Conservation (phyloP, 2,113 vertebrate species). For the Hyla sarda region DNA sequence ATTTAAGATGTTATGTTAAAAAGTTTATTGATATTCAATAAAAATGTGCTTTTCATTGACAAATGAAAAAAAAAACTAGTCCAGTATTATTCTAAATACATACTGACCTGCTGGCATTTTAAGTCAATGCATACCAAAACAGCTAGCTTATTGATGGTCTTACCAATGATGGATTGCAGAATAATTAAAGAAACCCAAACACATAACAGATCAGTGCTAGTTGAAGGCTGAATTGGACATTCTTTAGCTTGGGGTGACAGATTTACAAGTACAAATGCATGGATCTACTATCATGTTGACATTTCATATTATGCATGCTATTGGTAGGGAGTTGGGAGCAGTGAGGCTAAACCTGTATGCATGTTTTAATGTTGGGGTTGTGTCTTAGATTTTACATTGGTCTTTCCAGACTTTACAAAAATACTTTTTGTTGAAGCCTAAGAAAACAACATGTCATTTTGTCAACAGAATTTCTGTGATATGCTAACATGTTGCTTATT, state of each 20-base stretch:
- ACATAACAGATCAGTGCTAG: constrained; percentile 13
- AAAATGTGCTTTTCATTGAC: background rate
- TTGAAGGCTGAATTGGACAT: background rate
- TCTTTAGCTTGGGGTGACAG: background rate
- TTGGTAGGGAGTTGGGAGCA: background rate
- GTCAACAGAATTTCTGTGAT: too few species aligned
- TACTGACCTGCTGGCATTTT: constrained; percentile 13
- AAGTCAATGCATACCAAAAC: constrained; percentile 23
- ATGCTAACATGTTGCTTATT: too few species aligned
- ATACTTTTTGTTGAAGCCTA: too few species aligned
- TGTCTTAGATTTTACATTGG: too few species aligned
- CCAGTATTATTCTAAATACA: background rate
- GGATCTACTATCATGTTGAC: background rate
- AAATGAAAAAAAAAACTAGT: background rate
- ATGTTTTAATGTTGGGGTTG: too few species aligned
- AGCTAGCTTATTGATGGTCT: background rate
- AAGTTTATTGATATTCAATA: background rate
- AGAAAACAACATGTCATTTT: too few species aligned
- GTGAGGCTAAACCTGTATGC: background rate
- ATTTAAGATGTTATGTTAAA: background rate
- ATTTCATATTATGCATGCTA: background rate
- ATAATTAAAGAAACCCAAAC: constrained; percentile 9
- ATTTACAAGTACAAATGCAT: background rate
- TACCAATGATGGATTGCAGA: background rate
- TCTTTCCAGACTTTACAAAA: too few species aligned